phyloP scores from a whole-genome alignment of 2,113 vertebrate genomes.

The Muntiacus reevesi region DNA sequence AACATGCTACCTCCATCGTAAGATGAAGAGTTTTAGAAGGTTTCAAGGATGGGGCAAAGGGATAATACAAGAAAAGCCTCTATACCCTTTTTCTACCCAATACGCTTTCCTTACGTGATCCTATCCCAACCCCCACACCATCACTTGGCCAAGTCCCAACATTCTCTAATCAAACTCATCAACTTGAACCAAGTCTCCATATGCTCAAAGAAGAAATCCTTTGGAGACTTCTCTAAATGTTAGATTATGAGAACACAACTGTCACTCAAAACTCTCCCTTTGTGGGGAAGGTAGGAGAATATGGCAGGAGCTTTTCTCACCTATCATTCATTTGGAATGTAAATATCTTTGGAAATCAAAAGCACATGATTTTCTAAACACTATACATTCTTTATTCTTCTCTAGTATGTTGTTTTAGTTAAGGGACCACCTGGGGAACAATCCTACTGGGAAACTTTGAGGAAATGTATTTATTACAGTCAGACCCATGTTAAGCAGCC shows the following conservation, averaged over 20 bases:
- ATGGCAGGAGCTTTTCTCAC: neutral
- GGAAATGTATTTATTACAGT: neutral
- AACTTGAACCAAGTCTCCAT: neutral
- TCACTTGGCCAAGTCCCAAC: neutral
- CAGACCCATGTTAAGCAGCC: neutral
- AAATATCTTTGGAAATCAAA: conserved; percentile 31
- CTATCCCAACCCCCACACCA: neutral
- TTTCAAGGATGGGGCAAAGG: neutral
- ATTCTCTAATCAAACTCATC: neutral
- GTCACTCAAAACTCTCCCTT: neutral
- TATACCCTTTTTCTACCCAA: neutral
- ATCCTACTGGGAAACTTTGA: neutral
- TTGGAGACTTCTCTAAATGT: neutral
- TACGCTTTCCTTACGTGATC: neutral
- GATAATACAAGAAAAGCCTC: neutral
- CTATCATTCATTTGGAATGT: conserved; percentile 13
- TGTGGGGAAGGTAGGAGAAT: neutral
- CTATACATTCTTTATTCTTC: neutral
- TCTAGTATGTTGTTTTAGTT: neutral
- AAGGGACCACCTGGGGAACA: neutral
- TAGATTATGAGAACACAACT: neutral
- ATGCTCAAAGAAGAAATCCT: neutral
- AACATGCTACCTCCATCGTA: neutral
- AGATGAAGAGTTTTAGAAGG: neutral
- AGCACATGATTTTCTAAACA: neutral